Evolutionary conservation across 1,140 invertebrate species (phyloP), one percentile per base, ranked within the genome.

Genomic region (Trachelipus rathkii): DNA sequence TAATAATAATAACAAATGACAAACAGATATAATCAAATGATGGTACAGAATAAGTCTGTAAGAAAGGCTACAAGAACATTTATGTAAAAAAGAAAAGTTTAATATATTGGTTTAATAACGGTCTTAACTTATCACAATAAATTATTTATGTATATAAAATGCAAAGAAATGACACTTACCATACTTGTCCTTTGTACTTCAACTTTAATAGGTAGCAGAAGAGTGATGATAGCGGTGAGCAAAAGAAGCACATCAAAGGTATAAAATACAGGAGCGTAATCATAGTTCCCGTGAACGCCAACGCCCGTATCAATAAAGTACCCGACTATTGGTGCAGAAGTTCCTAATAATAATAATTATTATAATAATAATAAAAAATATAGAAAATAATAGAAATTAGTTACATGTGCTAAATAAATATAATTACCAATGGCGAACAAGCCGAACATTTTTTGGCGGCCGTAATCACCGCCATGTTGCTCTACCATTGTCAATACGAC

Each of bases 401-500:
- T 8, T 3, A 60, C 4, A 60, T n/a, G 6, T 33, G 6, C 33
- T 33, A 67, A 44, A 74, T 44, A 74, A 68, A 75, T 11, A 69
- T 15, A 89, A 15, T 91, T 83, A 0, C 90, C 90, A 76, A 92
- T 88, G 21, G 91, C 91, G 6, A 93, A 83, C 9, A 91, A 90
- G 3, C 92, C 92, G 82, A 89, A 92, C 0, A 90, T 90, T 69
- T 93, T 86, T 84, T 94, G 91, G n/a, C 90, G 88, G 10, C 92
- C 92, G 15, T 93, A 91, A 82, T 93, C 91, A 0, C 92, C 91
- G 10, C 91, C 88, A 9, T 92, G 92, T 83, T 93, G 91, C 19
- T 91, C 87, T 0, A 92, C 91, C 2, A 92, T 91, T 68, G 92
- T 92, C 2, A 94, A 89, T n/a, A 92, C 88, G 0, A 91, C 91